phyloP scores from a whole-genome alignment of 2,797 vertebrate species.

The Acrocephalus scirpaceus region DNA sequence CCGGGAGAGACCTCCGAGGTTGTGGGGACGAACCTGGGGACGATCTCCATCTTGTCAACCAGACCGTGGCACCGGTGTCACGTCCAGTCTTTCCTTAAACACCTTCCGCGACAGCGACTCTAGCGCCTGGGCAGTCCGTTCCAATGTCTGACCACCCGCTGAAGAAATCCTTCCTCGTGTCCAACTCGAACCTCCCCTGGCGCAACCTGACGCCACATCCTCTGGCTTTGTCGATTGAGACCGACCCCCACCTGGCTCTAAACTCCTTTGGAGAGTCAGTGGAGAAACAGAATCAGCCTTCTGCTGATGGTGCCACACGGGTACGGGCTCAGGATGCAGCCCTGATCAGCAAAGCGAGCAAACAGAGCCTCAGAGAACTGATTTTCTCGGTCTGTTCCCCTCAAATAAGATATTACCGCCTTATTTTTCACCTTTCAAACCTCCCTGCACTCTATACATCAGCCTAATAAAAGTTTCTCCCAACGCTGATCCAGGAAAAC shows the following conservation, averaged over 20 bases:
- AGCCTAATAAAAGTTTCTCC: not conserved
- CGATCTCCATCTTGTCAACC: fast-evolving
- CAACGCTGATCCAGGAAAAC: not conserved
- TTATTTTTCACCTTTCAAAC: not conserved
- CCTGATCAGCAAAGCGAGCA: too few relatives aligned
- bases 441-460: not conserved
- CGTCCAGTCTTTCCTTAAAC: not conserved
- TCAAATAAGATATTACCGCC: not conserved
- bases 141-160: too few relatives aligned
- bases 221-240: not conserved
- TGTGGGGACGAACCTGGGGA: fast-evolving
- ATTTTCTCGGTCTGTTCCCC: not conserved
- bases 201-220: not conserved
- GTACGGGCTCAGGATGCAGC: not conserved
- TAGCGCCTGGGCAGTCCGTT: not conserved
- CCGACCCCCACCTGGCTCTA: not conserved
- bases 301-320: not conserved
- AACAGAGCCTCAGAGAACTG: not conserved
- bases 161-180: too few relatives aligned
- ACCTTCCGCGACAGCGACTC: too few relatives aligned
- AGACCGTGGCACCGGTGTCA: too few relatives aligned
- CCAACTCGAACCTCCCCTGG: not conserved
- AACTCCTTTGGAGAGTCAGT: too few relatives aligned
- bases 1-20: fast-evolving
- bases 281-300: not conserved